Evolutionary conservation across 92 coral and sea anemone species (phyloP), one percentile per base, ranked within the genome.

Genomic region (Zoanthus gigantus): DNA sequence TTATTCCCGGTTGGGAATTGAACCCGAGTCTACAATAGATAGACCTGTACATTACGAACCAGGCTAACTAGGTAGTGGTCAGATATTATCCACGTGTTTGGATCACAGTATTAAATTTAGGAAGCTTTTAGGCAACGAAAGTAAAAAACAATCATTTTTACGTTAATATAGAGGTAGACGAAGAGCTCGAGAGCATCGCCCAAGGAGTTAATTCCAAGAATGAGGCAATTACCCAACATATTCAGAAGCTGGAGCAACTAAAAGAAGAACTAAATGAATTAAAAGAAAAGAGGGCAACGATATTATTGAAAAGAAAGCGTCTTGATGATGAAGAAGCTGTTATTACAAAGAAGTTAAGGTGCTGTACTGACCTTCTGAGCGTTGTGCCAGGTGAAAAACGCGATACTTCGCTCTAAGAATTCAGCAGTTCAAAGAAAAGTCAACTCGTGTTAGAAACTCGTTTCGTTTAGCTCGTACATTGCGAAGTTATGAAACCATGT

Each of bases 251-350:
- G 54, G 85, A 81, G 47, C 61, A 66, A 17, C 60, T 81, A 1
- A 81, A 81, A 28, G 34, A 29, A 10, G 75, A 81, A 67, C 85
- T 81, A 11, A 54, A 45, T 29, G 42, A 81, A 52, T 10, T 50
- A 17, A 47, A 50, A 14, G 57, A 18, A 9, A 66, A 47, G 57
- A 66, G 16, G 58, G 85, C 11, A 9, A 46, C 57, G 46, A 16
- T 30, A 4, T 28, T 68, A 13, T 9, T 31, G 47, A 81, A 81
- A 45, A 28, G 85, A 48, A 81, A 81, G 76, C 73, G 61, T 17
- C 47, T 81, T 5, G 85, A 81, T 2, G 85, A 81, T 6, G 85
- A 66, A 45, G 54, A 31, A 15, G 16, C 17, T 8, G 69, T 17
- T 63, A 6, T 63, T 63, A 17, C 69, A 63, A 63, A 63, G 69